Base-by-base conservation (phyloP, 2,113 vertebrate genomes). In the Cnemophilus loriae region DNA sequence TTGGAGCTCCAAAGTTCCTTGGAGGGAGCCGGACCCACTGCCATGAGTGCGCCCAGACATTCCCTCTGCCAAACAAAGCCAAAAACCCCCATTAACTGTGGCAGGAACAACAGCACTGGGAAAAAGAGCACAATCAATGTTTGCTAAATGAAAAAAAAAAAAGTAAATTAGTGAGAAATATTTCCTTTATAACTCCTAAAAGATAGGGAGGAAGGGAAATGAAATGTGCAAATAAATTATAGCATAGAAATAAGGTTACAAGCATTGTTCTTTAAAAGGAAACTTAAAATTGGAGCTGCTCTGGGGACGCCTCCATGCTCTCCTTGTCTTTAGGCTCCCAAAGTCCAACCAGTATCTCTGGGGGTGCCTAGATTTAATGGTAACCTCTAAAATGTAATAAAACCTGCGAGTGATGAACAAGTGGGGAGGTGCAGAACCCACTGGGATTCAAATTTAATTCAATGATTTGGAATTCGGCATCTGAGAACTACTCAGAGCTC, bases 301-400 rank as follows among this genome's bases (percentile, higher is more conserved):
- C 60, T 44, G 49, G 89, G 94, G 84, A 57, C 39, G 78, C 70
- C 26, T 41, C 82, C 63, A 4, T n/a, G 44, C 57, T 67, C 87
- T 88, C 89, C 61, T 73, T 56, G 77, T 91, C 89, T 84, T 96
- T n/a, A 82, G 83, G 37, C 28, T 78, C 85, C 84, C 75, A 53
- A 86, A 80, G 56, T 53, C 75, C 59, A 67, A 11, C 42, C n/a
- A 28, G 35, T 27, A 69, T 80, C 94, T 96, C 95, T 74, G 55
- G 84, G 55, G 84, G 65, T 64, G 65, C 21, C 44, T 70, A 71
- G 75, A 49, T 93, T 95, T 95, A 96, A 94, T 90, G 74, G 70
- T 84, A 53, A 78, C 93, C 95, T 74, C 92, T 94, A 59, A 95
- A 96, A 96, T 50, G 86, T 76, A 95, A 96, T 95, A 96, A 97